These are phyloP conservation scores for Sitobion miscanthi DNA, from an alignment of 1,140 invertebrate genomes.

Conservation along the genomic window DNA sequence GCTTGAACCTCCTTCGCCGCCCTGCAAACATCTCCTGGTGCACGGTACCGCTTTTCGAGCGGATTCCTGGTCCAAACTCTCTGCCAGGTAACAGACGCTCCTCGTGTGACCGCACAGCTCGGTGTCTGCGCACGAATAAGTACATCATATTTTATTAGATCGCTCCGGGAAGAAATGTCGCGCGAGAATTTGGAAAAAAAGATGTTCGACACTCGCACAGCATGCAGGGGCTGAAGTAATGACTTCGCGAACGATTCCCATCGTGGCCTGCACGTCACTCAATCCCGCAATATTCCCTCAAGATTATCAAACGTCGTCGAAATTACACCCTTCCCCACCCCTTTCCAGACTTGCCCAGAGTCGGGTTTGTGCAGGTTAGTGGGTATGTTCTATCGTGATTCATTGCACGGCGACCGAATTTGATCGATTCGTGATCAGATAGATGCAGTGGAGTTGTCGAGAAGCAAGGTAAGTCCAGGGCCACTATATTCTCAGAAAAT, in stretches of 20 bases:
- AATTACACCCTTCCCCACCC: too few relatives aligned
- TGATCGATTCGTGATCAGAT: background rate
- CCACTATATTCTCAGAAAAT: background rate
- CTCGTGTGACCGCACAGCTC: constrained; percentile 77
- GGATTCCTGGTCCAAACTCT: constrained; percentile 67
- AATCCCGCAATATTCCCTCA: background rate
- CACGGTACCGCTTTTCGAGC: constrained; percentile 71
- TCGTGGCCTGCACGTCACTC: too few relatives aligned
- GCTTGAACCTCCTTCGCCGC: constrained; percentile 12
- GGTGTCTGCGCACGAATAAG: constrained; percentile 65
- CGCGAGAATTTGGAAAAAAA: background rate
- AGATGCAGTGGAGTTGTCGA: background rate
- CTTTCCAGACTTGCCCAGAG: too few relatives aligned
- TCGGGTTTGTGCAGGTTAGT: too few relatives aligned
- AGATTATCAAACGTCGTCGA: background rate
- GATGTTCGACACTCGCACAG: background rate
- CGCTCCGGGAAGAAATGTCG: too few relatives aligned
- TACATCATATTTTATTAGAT: background rate
- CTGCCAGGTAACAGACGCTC: constrained; percentile 77
- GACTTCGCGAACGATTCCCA: background rate
- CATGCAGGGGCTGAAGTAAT: background rate
- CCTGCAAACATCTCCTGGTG: constrained; percentile 70
- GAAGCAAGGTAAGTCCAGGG: background rate
- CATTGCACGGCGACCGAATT: background rate
- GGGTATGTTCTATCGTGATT: background rate